Evolutionary conservation across 1,140 invertebrate genomes (phyloP).

Genomic region (Nebria ingens): DNA sequence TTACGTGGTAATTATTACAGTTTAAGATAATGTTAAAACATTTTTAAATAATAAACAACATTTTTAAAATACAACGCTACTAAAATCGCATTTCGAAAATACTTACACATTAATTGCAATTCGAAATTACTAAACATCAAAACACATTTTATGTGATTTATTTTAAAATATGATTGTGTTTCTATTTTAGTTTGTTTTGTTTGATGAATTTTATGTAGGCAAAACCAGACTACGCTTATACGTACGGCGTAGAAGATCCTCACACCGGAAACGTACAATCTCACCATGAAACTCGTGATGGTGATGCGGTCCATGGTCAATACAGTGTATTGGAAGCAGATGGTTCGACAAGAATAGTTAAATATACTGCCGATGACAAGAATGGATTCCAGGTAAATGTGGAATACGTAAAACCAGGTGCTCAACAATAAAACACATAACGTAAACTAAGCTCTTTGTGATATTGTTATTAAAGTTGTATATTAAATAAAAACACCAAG

Average conservation of each 20-base stretch:
- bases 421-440: neutral
- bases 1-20: slow-evolving; percentile 41
- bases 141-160: no score
- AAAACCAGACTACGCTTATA: slow-evolving; percentile 54
- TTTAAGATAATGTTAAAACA: no score
- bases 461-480: neutral
- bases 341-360: slow-evolving; percentile 49
- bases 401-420: slow-evolving; percentile 10
- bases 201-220: slow-evolving; percentile 35
- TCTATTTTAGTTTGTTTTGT: no score
- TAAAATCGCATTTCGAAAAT: no score
- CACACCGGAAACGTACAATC: slow-evolving; percentile 57
- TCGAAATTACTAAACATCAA: no score
- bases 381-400: slow-evolving; percentile 41
- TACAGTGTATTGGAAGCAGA: slow-evolving; percentile 56
- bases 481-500: no score
- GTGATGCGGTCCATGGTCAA: slow-evolving; percentile 55
- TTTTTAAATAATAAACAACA: no score
- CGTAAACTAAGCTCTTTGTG: no score
- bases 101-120: no score
- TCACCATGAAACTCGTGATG: slow-evolving; percentile 54
- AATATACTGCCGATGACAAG: slow-evolving; percentile 41
- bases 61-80: no score
- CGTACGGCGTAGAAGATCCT: slow-evolving; percentile 58
- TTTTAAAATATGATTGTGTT: no score